Evolutionary conservation across 2,113 vertebrate species (phyloP).

Genomic region (Uria aalge): DNA sequence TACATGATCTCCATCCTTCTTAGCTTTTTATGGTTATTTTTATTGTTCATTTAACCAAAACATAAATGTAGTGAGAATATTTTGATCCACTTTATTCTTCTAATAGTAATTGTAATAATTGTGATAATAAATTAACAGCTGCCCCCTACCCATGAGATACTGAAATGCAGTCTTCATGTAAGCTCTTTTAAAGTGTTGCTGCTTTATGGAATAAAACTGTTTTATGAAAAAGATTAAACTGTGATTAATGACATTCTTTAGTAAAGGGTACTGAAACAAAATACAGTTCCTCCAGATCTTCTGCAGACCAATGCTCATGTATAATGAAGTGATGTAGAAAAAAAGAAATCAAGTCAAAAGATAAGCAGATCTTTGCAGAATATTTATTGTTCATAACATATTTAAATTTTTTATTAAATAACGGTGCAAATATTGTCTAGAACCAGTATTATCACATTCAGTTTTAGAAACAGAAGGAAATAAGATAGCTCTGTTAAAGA

Average conservation of each 20-base stretch:
- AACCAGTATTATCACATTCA: not conserved
- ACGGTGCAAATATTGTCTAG: not conserved
- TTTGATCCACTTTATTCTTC: not conserved
- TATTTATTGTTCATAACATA: not conserved
- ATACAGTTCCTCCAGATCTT: not conserved
- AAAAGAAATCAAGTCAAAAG: not conserved
- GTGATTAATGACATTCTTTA: not conserved
- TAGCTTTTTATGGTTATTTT: not conserved
- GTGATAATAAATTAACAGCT: slow-evolving; percentile 15
- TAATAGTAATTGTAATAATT: not conserved
- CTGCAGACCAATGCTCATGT: not conserved
- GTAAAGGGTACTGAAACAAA: not conserved
- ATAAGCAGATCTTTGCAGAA: not conserved
- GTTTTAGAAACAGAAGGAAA: not conserved
- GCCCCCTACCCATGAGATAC: slow-evolving; percentile 23
- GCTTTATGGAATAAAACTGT: not conserved
- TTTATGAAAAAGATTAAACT: not conserved
- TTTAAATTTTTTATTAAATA: not conserved
- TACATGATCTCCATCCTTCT: not conserved
- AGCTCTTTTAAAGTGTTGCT: not conserved
- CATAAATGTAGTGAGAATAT: not conserved
- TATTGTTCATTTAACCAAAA: not conserved
- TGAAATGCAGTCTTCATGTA: not conserved
- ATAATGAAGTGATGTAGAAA: not conserved
- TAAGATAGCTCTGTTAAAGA: not conserved